Percentiles rank a stretch among this genome's conserved stretches.
Evolutionary conservation across 2,113 vertebrate genomes (phyloP).

Genomic region (Piprites chloris): DNA sequence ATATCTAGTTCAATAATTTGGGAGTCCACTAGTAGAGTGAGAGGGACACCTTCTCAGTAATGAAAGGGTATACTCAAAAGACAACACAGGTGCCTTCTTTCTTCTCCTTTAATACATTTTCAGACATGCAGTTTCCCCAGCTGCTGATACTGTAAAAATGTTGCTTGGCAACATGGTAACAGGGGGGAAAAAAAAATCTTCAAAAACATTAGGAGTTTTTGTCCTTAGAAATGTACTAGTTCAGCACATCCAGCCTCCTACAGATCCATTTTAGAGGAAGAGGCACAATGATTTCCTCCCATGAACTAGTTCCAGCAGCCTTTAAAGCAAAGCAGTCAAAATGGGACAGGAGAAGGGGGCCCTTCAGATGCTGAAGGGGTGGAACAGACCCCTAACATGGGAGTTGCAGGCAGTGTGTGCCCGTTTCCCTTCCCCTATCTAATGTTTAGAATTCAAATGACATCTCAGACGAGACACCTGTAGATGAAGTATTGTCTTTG

Average conservation of each 20-base stretch:
- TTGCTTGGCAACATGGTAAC: constrained; percentile 82
- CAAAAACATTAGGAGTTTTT: constrained; percentile 74
- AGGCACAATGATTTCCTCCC: constrained; percentile 42
- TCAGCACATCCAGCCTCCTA: constrained; percentile 75
- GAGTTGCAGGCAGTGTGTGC: neutral
- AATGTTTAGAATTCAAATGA: neutral
- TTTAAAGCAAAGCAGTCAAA: constrained; percentile 34
- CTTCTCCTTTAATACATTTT: constrained; percentile 52
- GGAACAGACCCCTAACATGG: neutral
- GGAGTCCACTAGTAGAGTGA: neutral
- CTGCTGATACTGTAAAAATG: constrained; percentile 79
- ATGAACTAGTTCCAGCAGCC: neutral
- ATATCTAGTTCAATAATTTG: neutral
- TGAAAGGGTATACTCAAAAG: neutral
- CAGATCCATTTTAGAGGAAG: constrained; percentile 66
- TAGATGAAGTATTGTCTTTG: neutral
- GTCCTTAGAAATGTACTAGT: constrained; percentile 76
- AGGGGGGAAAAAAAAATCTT: constrained; percentile 13
- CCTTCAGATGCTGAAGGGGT: neutral
- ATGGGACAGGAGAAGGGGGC: neutral
- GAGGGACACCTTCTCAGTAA: neutral
- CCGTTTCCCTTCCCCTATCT: neutral
- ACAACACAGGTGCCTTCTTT: neutral
- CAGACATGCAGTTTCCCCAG: constrained; percentile 68
- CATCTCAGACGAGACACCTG: neutral